phyloP scores from a whole-genome alignment of 2,797 vertebrate genomes.

The Pogoniulus pusillus region DNA sequence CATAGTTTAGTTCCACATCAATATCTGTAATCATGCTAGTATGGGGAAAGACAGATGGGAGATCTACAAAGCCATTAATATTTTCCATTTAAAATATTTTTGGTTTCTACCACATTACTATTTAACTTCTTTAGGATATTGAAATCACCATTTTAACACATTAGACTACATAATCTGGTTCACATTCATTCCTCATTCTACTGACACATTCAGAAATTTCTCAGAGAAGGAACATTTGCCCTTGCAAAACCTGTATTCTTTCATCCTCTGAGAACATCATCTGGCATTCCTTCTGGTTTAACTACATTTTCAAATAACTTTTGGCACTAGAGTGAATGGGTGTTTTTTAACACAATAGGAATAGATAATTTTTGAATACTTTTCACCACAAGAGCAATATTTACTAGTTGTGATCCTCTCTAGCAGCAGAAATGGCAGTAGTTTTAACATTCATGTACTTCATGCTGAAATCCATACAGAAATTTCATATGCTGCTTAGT shows the following conservation, averaged over 20 bases:
- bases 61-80: not conserved
- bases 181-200: not conserved
- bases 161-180: not conserved
- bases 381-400: not conserved
- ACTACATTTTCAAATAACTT: not conserved
- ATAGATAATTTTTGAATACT: not conserved
- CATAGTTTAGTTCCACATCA: not conserved
- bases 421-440: not conserved
- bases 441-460: not conserved
- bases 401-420: not conserved
- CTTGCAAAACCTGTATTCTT: not conserved
- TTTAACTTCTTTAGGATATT: not conserved
- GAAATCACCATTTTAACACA: not conserved
- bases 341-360: not conserved
- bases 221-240: not conserved
- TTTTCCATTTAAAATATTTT: not conserved
- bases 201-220: not conserved
- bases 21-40: not conserved
- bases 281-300: not conserved
- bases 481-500: not conserved
- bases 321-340: not conserved
- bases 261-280: not conserved
- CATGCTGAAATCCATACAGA: not conserved
- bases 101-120: not conserved
- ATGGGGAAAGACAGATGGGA: not conserved